Conservation (phyloP, 2,888 invertebrate genomes). For the Nomada ruficornis region DNA sequence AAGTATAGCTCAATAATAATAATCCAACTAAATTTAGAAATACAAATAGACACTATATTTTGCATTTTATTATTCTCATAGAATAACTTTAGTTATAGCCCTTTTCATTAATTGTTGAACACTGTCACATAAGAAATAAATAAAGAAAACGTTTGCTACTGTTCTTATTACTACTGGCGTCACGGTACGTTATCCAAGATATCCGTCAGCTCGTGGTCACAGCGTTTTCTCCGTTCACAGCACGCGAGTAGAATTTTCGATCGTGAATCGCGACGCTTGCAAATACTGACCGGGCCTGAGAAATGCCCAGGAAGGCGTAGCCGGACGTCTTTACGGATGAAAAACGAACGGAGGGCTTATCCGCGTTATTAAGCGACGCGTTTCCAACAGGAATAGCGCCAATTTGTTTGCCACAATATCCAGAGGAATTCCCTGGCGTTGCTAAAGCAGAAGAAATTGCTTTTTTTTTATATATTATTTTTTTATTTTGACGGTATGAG, state of each 20-base stretch:
- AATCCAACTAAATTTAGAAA: too few relatives aligned
- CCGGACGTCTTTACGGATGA: constrained; percentile 70
- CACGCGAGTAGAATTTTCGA: constrained; percentile 47
- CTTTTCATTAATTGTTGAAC: too few relatives aligned
- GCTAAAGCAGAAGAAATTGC: constrained; percentile 16
- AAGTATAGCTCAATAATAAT: too few relatives aligned
- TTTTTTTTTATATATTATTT: too few relatives aligned
- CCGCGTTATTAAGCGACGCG: constrained; percentile 68
- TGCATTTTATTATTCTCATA: too few relatives aligned
- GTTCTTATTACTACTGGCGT: background rate
- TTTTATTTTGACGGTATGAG: too few relatives aligned
- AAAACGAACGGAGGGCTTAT: constrained; percentile 60
- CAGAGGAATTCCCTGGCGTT: constrained; percentile 51
- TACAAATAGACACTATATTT: too few relatives aligned
- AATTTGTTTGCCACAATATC: constrained; percentile 65
- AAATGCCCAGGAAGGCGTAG: constrained; percentile 67
- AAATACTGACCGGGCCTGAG: constrained; percentile 74
- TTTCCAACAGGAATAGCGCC: constrained; percentile 68
- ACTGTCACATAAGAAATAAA: constrained; percentile 15
- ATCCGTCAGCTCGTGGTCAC: background rate
- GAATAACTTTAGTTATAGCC: too few relatives aligned
- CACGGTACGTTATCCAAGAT: constrained; percentile 17
- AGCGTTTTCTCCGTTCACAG: constrained; percentile 26
- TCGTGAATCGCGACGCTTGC: constrained; percentile 72
- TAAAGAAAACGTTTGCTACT: background rate